Conservation (phyloP, 2,888 invertebrate genomes). For the Lycia hirtaria region DNA sequence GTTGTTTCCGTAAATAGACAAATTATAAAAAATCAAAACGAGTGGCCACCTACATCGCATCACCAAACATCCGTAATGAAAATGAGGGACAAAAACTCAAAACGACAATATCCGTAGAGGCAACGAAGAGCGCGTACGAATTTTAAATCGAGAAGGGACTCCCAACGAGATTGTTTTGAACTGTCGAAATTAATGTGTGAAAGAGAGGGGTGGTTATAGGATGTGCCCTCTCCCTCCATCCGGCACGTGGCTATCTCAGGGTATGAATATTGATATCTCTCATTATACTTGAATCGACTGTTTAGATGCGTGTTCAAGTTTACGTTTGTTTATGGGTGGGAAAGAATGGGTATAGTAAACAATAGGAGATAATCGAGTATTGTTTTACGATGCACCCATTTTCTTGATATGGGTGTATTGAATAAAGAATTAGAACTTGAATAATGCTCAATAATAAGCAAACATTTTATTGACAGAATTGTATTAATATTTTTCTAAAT, state of each 20-base stretch:
- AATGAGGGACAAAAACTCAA: slow-evolving; percentile 38
- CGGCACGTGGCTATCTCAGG: slow-evolving; percentile 59
- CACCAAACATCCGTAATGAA: slow-evolving; percentile 28
- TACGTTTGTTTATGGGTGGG: slow-evolving; percentile 10
- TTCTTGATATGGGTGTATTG: background rate
- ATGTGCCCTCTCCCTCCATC: slow-evolving; percentile 38
- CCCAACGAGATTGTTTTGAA: slow-evolving; percentile 43
- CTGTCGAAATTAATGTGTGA: slow-evolving; percentile 48
- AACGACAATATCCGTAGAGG: slow-evolving; percentile 44
- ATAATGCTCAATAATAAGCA: background rate
- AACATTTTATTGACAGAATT: too few relatives aligned
- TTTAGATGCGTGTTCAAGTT: slow-evolving; percentile 25
- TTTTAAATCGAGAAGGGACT: slow-evolving; percentile 37
- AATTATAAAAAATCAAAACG: slow-evolving; percentile 21
- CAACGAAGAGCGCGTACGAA: slow-evolving; percentile 46
- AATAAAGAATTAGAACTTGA: slow-evolving; percentile 7
- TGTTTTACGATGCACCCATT: slow-evolving; percentile 13
- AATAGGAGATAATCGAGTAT: slow-evolving; percentile 20
- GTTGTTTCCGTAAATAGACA: slow-evolving; percentile 9
- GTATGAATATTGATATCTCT: slow-evolving; percentile 68
- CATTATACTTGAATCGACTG: slow-evolving; percentile 52
- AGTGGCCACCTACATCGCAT: slow-evolving; percentile 45
- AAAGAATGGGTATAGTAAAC: slow-evolving; percentile 15
- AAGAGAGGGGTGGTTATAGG: slow-evolving; percentile 32
- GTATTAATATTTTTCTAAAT: too few relatives aligned